Evolutionary conservation across 2,113 vertebrate genomes (phyloP), one percentile per base, ranked within the genome.

Genomic region (Coptodon bakossiorum): DNA sequence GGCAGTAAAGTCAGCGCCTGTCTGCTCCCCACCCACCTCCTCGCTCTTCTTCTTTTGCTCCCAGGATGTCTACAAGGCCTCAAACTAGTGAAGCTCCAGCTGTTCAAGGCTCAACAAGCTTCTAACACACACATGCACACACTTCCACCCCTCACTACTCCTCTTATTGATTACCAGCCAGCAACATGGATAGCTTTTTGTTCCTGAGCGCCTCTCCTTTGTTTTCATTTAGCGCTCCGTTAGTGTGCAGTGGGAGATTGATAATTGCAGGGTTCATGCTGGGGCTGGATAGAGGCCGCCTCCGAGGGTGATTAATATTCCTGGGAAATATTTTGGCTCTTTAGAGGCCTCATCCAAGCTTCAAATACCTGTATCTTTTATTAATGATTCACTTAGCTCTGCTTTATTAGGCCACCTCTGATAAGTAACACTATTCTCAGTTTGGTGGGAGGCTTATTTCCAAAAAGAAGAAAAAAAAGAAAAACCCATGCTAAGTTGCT

Each of bases 341-440:
- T 86, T 14, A 59, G 84, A 81, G 84, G 19, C 76, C 82, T 85
- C 78, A 45, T 81, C 84, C 59, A 50, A 57, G 86, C 86, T 52
- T 61, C 66, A 91, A 89, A 94, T 92, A 94, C 94, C 92, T 93
- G 91, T 86, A 86, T 91, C 89, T 95, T 89, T 95, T 94, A 96
- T 95, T 96, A 96, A 95, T 95, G 93, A 93, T 92, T 93, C 93
- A 90, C 92, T 96, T 95, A 95, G 94, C 94, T 94, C 89, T 76
- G 93, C 91, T 94, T 94, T 94, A 93, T 94, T 95, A 93, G 86
- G 83, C 85, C 68, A 80, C 86, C 59, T 91, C 56, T 48, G n/a
- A 78, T 81, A 59, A 78, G 87, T 83, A 82, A 56, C 38, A n/a
- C 80, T 34, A 14, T 16, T 81, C 85, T 79, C 81, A 45, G 54